phyloP scores from a whole-genome alignment of 2,888 invertebrate genomes.

The Xanthia icteritia region DNA sequence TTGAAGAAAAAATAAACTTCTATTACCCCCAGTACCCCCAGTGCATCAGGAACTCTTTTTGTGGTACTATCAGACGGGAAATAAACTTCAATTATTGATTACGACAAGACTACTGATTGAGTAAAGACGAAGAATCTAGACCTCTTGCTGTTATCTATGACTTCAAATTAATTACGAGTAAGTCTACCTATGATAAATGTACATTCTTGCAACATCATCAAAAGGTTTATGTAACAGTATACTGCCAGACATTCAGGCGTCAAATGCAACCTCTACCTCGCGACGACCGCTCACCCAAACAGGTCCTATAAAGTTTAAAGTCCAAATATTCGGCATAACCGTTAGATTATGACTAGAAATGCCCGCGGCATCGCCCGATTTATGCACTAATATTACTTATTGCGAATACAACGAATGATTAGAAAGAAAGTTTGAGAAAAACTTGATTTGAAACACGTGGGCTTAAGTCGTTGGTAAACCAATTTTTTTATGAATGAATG shows the following conservation, averaged over 20 bases:
- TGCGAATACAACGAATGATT: slow-evolving; percentile 56
- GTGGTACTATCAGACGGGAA: neutral
- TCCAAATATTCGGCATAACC: slow-evolving; percentile 47
- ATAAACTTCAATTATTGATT: slow-evolving; percentile 3
- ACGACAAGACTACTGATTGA: slow-evolving; percentile 14
- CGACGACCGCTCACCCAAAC: slow-evolving; percentile 43
- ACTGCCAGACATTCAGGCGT: slow-evolving; percentile 59
- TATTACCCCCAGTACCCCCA: neutral
- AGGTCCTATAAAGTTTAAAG: slow-evolving; percentile 53
- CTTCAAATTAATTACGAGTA: slow-evolving; percentile 12
- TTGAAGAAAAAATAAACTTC: neutral
- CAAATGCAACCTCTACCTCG: slow-evolving; percentile 25
- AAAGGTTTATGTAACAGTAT: slow-evolving; percentile 38
- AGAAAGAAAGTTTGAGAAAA: slow-evolving; percentile 63
- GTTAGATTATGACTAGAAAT: slow-evolving; percentile 35
- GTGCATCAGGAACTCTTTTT: neutral
- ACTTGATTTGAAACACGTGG: slow-evolving; percentile 51
- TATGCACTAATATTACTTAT: slow-evolving; percentile 54
- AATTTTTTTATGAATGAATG: slow-evolving; percentile 50
- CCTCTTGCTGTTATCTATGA: neutral
- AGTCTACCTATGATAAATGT: neutral
- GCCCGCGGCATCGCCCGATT: slow-evolving; percentile 42
- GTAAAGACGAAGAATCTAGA: slow-evolving; percentile 11
- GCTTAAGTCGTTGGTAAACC: slow-evolving; percentile 9
- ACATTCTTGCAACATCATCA: slow-evolving; percentile 1